These are phyloP conservation scores for Zhengitettix transpicula DNA, from an alignment of 2,888 invertebrate genomes.

Conservation along the genomic window DNA sequence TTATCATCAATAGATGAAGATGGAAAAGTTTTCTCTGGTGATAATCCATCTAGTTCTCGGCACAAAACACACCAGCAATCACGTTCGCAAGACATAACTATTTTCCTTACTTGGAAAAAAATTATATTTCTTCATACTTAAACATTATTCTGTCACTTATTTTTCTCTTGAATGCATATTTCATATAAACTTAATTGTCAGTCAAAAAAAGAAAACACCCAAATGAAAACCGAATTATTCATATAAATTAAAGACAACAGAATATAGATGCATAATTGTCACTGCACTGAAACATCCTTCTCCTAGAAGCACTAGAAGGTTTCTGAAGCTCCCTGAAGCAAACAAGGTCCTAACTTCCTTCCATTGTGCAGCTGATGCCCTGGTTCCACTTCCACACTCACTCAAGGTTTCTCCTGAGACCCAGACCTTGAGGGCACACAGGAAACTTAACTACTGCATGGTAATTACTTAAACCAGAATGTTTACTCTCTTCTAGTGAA, in stretches of 20 bases:
- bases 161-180: too few species aligned
- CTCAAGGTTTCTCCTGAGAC: background rate
- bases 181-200: too few species aligned
- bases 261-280: background rate
- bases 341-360: background rate
- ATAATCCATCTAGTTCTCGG: conserved; percentile 7
- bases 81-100: conserved; percentile 5
- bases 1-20: conserved; percentile 3
- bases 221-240: too few species aligned
- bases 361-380: background rate
- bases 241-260: too few species aligned
- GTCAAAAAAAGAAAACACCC: too few species aligned
- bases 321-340: background rate
- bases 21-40: conserved; percentile 1
- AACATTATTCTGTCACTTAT: too few species aligned
- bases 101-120: background rate
- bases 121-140: background rate
- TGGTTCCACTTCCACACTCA: background rate
- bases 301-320: background rate
- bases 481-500: too few species aligned
- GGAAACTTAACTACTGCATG: background rate
- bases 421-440: background rate
- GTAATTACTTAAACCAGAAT: background rate
- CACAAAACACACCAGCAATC: conserved; percentile 10
- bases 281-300: background rate